A percentile compares a stretch with the other conserved stretches of the same genome.
phyloP scores from a whole-genome alignment of 2,888 invertebrate species.

The Andrena bucephala region DNA sequence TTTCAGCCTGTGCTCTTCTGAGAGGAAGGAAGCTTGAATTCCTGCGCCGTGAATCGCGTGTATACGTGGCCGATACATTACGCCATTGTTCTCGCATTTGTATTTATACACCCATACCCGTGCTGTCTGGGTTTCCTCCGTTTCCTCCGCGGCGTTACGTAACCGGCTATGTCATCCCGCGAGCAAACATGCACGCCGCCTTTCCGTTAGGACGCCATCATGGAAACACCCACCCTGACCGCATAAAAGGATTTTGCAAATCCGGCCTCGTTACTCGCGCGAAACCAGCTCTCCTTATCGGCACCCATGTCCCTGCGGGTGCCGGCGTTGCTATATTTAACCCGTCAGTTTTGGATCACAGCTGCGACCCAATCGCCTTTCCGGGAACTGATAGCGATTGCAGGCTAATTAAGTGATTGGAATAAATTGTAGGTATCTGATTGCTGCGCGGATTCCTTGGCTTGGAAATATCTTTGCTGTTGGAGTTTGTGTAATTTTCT shows the following conservation, averaged over 20 bases:
- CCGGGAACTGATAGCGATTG: too few species aligned
- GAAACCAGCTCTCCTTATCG: not conserved
- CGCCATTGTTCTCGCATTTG: slow-evolving; percentile 63
- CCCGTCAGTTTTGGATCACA: too few species aligned
- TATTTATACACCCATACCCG: slow-evolving; percentile 39
- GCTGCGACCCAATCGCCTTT: too few species aligned
- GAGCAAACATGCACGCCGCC: slow-evolving; percentile 41
- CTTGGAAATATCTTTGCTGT: too few species aligned
- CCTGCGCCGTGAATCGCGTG: slow-evolving; percentile 40
- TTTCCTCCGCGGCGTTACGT: slow-evolving; percentile 65
- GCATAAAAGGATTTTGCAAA: not conserved
- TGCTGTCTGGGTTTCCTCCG: slow-evolving; percentile 62
- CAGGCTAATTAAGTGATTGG: too few species aligned
- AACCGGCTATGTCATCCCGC: slow-evolving; percentile 60
- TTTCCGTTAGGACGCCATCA: slow-evolving; percentile 40
- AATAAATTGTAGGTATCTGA: too few species aligned
- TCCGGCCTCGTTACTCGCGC: not conserved
- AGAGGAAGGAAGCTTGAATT: slow-evolving; percentile 51
- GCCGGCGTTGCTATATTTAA: not conserved
- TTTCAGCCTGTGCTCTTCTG: not conserved
- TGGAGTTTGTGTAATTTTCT: too few species aligned
- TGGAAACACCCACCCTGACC: slow-evolving; percentile 38
- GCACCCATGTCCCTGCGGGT: not conserved
- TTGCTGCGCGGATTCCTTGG: too few species aligned
- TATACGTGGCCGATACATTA: slow-evolving; percentile 42